Conservation (phyloP, 2,888 invertebrate genomes). For the Spilarctia lutea region DNA sequence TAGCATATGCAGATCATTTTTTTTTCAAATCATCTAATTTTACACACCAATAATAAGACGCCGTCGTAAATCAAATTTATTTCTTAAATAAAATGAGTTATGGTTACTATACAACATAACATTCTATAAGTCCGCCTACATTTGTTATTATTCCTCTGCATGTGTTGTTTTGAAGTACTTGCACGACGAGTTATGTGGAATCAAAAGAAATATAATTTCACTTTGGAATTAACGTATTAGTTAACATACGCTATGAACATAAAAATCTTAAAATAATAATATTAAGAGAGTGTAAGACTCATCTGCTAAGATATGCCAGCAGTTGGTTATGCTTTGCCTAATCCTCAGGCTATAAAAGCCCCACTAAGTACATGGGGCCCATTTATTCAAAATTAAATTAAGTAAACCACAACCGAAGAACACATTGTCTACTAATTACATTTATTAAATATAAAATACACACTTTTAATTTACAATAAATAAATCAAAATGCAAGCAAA, state of each 20-base stretch:
- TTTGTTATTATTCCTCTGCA: background rate
- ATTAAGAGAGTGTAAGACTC: background rate
- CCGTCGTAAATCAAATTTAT: background rate
- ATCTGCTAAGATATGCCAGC: background rate
- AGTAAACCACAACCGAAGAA: background rate
- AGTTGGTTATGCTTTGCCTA: background rate
- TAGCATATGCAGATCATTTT: slow-evolving; percentile 4
- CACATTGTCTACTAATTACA: background rate
- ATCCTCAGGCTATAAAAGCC: background rate
- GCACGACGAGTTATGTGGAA: background rate
- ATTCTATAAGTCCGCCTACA: background rate
- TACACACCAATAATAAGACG: background rate
- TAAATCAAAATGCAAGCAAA: background rate
- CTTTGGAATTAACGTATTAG: background rate
- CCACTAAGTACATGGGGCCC: background rate
- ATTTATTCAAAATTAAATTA: background rate
- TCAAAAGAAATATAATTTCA: background rate
- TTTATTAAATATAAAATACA: background rate
- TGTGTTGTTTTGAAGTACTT: background rate
- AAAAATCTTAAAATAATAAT: background rate
- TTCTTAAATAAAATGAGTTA: background rate
- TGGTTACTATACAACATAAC: background rate
- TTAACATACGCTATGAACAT: background rate
- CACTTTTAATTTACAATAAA: too few species aligned
- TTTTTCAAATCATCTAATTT: background rate